These are phyloP conservation scores for Microplitis manilae DNA, from an alignment of 2,888 invertebrate species.

Conservation along the genomic window DNA sequence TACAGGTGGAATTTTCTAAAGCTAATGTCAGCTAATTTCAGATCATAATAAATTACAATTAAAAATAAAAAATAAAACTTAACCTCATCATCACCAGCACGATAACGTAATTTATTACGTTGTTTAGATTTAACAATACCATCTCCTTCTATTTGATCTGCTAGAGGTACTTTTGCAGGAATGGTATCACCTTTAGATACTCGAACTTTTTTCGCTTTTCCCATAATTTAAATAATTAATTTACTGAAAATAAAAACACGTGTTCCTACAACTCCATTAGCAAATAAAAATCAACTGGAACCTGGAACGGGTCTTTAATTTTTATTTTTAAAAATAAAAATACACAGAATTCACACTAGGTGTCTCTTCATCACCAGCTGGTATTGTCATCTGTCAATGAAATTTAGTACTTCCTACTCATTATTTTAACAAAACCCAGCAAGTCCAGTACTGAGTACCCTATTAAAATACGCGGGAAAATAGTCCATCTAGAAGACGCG, in stretches of 20 bases:
- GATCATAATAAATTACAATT: too few species aligned
- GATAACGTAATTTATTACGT: slow-evolving; percentile 78
- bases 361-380: too few species aligned
- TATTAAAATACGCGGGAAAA: slow-evolving; percentile 18
- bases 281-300: too few species aligned
- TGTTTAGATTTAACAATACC: slow-evolving; percentile 78
- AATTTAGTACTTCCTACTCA: too few species aligned
- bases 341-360: not conserved
- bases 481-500: not conserved
- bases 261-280: slow-evolving; percentile 3
- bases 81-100: slow-evolving; percentile 85
- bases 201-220: slow-evolving; percentile 82
- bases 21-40: too few species aligned
- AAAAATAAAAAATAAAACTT: slow-evolving; percentile 50
- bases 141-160: slow-evolving; percentile 82
- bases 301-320: too few species aligned
- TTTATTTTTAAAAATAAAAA: not conserved
- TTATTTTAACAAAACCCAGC: too few species aligned
- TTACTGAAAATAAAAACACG: not conserved
- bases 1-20: too few species aligned
- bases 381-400: too few species aligned
- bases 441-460: not conserved
- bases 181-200: slow-evolving; percentile 74
- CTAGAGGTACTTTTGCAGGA: slow-evolving; percentile 75
- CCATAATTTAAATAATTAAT: slow-evolving; percentile 74